These are phyloP conservation scores for Fistularia tabacaria DNA, from an alignment of 2,797 vertebrate species.

Conservation along the genomic window DNA sequence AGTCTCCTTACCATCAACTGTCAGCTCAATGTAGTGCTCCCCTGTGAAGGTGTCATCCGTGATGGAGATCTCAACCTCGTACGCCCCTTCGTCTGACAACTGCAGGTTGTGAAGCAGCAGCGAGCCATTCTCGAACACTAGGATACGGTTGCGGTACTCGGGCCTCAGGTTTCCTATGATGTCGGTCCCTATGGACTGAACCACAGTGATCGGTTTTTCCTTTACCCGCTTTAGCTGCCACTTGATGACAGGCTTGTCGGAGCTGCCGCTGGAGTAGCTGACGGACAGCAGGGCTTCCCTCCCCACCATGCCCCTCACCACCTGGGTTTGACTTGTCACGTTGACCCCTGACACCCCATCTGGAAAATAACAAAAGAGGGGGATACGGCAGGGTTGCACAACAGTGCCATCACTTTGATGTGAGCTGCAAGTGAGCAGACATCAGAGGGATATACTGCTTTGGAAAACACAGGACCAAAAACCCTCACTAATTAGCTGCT, in stretches of 20 bases:
- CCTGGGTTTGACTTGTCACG: slow-evolving; percentile 84
- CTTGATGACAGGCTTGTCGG: slow-evolving; percentile 91
- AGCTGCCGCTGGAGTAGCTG: slow-evolving; percentile 89
- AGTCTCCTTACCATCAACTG: slow-evolving; percentile 84
- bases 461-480: too few species aligned
- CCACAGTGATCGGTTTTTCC: slow-evolving; percentile 89
- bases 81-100: slow-evolving; percentile 86
- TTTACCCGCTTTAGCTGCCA: slow-evolving; percentile 91
- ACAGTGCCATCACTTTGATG: too few species aligned
- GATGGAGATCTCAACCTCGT: slow-evolving; percentile 97
- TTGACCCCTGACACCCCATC: slow-evolving; percentile 84
- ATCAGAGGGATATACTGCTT: too few species aligned
- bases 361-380: slow-evolving; percentile 42
- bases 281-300: slow-evolving; percentile 88
- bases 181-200: slow-evolving; percentile 92
- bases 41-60: slow-evolving; percentile 95
- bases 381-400: not conserved
- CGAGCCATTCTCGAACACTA: slow-evolving; percentile 90
- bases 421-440: too few species aligned
- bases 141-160: slow-evolving; percentile 88
- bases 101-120: slow-evolving; percentile 88
- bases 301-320: slow-evolving; percentile 86
- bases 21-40: slow-evolving; percentile 89
- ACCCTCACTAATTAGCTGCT: too few species aligned
- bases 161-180: slow-evolving; percentile 92